Evolutionary conservation across 2,113 vertebrate genomes (phyloP).

Genomic region (Hepsetus odoe): DNA sequence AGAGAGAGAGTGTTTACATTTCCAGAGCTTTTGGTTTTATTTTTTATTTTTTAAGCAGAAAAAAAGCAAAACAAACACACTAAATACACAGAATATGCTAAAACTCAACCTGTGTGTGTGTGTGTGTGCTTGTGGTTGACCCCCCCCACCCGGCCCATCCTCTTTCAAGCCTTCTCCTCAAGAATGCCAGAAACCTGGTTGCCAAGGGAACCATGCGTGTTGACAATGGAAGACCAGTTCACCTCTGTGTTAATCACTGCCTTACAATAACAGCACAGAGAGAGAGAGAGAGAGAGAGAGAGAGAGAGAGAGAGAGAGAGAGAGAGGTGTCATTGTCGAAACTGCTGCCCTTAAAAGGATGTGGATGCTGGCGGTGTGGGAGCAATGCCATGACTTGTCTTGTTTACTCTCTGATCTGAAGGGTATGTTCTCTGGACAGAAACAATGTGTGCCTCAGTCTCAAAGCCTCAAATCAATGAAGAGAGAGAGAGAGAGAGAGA

Average conservation of each 20-base stretch:
- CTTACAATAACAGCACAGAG: constrained; percentile 49
- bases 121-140: constrained; percentile 33
- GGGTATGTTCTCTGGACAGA: constrained; percentile 7
- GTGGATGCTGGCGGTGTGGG: not conserved
- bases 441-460: constrained; percentile 9
- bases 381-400: not conserved
- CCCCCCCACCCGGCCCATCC: constrained; percentile 36
- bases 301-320: not conserved
- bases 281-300: not conserved
- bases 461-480: constrained; percentile 6
- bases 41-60: too few relatives aligned
- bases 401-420: not conserved
- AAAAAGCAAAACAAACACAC: too few relatives aligned
- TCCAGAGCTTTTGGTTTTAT: too few relatives aligned
- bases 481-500: not conserved
- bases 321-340: not conserved
- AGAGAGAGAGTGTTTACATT: too few relatives aligned
- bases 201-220: constrained; percentile 70
- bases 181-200: constrained; percentile 67
- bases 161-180: constrained; percentile 54
- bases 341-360: not conserved
- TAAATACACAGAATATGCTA: too few relatives aligned
- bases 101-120: not conserved
- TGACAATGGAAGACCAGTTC: constrained; percentile 65
- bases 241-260: constrained; percentile 71